A percentile compares a stretch with the other conserved stretches of the same genome.
phyloP scores from a whole-genome alignment of 2,888 invertebrate genomes.

The Acanthacorydalis orientalis region DNA sequence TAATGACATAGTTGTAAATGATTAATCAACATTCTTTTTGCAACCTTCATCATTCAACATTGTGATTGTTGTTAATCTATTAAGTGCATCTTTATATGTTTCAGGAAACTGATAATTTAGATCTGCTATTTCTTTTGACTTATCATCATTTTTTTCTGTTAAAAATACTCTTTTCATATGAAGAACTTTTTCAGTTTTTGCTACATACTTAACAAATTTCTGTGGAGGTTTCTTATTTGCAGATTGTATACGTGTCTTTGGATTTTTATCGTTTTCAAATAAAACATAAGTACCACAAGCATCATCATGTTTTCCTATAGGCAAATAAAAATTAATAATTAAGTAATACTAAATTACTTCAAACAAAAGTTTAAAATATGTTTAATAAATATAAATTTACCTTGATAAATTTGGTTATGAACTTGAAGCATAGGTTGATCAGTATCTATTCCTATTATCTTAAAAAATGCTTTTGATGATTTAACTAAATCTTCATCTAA shows the following conservation, averaged over 20 bases:
- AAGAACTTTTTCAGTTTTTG: slow-evolving; percentile 4
- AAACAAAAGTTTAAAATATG: too few species aligned
- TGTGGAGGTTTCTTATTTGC: neutral
- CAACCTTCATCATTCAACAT: too few species aligned
- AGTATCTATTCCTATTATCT: neutral
- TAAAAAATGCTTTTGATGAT: neutral
- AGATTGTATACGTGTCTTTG: slow-evolving; percentile 10
- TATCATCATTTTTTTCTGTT: neutral
- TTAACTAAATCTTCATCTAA: neutral
- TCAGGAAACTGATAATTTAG: neutral
- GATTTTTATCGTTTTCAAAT: slow-evolving; percentile 43
- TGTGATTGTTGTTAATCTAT: too few species aligned
- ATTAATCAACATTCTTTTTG: too few species aligned
- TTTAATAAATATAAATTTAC: neutral
- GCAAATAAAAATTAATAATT: slow-evolving; percentile 18
- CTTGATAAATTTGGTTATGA: neutral
- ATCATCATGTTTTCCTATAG: slow-evolving; percentile 48
- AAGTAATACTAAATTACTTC: neutral
- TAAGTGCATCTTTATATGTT: neutral
- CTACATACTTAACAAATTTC: neutral
- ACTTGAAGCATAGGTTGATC: neutral
- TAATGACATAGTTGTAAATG: too few species aligned
- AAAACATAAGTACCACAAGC: slow-evolving; percentile 56
- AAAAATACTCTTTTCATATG: slow-evolving; percentile 2
- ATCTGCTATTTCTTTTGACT: neutral